phyloP scores from a whole-genome alignment of 1,140 invertebrate genomes.

The Bombus waltoni region DNA sequence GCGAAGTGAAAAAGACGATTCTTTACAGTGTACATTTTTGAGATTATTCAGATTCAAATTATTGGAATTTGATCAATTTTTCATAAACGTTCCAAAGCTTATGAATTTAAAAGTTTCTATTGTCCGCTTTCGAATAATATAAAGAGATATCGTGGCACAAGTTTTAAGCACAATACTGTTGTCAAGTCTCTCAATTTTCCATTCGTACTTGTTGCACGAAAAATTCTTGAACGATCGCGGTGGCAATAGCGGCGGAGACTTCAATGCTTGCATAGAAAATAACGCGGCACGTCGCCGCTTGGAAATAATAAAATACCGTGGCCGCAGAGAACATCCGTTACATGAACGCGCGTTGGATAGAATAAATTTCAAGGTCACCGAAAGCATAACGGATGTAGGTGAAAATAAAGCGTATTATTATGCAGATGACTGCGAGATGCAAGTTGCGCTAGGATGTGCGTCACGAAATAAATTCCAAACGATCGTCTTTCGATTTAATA shows the following conservation, averaged over 20 bases:
- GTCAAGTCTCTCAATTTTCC: not conserved
- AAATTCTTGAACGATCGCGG: not conserved
- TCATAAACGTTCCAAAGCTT: no score
- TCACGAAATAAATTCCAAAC: constrained; percentile 17
- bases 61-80: no score
- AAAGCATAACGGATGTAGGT: constrained; percentile 39
- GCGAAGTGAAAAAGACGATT: no score
- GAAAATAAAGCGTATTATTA: constrained; percentile 32
- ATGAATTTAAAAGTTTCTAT: no score
- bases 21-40: no score
- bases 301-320: not conserved
- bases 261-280: constrained; percentile 11
- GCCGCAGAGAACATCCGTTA: not conserved
- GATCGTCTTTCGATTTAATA: not conserved
- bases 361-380: constrained; percentile 30
- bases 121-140: no score
- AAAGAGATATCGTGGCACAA: no score
- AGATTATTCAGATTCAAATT: no score
- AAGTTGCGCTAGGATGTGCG: not conserved
- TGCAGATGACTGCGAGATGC: constrained; percentile 4
- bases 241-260: constrained; percentile 11
- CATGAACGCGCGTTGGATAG: not conserved
- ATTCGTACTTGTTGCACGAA: not conserved
- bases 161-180: no score
- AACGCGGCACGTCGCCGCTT: not conserved